Percentiles rank a stretch among this genome's conserved stretches.
phyloP scores from a whole-genome alignment of 2,888 invertebrate species.

The Dynastes hyllus region DNA sequence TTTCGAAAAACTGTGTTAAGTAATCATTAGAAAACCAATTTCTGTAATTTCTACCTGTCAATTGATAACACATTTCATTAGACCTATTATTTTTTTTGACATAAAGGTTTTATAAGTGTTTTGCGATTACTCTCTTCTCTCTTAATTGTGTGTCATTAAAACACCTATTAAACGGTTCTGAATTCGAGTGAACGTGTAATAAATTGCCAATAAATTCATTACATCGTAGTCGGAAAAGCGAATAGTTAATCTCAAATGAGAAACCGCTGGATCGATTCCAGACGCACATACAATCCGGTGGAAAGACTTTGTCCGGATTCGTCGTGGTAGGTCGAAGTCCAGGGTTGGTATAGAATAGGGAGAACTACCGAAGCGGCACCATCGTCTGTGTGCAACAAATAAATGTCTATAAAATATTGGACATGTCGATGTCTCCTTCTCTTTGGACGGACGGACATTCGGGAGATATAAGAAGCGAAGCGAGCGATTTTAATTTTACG shows the following conservation, averaged over 20 bases:
- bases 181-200: not conserved
- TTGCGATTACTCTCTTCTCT: not conserved
- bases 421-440: conserved; percentile 59
- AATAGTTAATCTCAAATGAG: conserved; percentile 20
- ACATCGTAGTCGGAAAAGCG: conserved; percentile 13
- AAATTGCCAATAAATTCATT: conserved; percentile 17
- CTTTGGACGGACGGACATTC: conserved; percentile 55
- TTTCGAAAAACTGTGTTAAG: too few relatives aligned
- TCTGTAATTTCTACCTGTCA: too few relatives aligned
- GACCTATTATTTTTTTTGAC: too few relatives aligned
- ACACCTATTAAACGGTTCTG: not conserved
- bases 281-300: conserved; percentile 26
- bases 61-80: too few relatives aligned
- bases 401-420: conserved; percentile 65
- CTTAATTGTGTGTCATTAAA: conserved; percentile 11
- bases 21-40: too few relatives aligned
- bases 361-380: conserved; percentile 22
- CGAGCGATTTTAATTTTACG: conserved; percentile 67
- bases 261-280: conserved; percentile 33
- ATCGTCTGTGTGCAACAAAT: conserved; percentile 59
- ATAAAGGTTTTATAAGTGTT: not conserved
- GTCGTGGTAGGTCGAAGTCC: conserved; percentile 5
- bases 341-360: not conserved
- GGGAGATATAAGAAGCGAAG: conserved; percentile 61
- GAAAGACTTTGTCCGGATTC: not conserved